Evolutionary conservation across 2,888 invertebrate species (phyloP), one percentile per base, ranked within the genome.

Genomic region (Chesias legatella): DNA sequence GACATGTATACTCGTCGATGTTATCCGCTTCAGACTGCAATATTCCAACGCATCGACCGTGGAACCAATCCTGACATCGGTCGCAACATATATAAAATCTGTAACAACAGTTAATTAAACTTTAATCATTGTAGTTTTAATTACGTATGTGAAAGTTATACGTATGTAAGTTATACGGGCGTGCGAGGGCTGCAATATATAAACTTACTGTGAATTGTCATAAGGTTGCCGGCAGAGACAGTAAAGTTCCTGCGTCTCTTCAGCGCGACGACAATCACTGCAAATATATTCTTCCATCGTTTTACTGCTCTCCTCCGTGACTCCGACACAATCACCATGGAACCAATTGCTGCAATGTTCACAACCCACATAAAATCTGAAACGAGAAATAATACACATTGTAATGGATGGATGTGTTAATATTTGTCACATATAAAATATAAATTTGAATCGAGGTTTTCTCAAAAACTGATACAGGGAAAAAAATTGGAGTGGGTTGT

Each of bases 11-110:
- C 63, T 97, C 97, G 66, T 98, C 98, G 58, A 98, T 96, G 60
- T 94, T 94, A 70, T 98, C 96, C 10, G 97, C 98, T 74, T 97
- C 97, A 1, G 95, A 95, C 68, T 96, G 97, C 33, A 97, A 83
- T 65, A 98, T 96, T 24, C 98, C 98, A 28, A 99, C 98, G 81
- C 99, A 99, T 42, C 96, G 91, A 5, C 98, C 98, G 79, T 99
- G 99, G 89, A 98, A 99, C 99, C 99, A 99, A 81, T 98, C 98
- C 79, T 98, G 97, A 80, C 99, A 99, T 51, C 95, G 93, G 88
- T 99, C 99, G 79, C 99, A 99, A 73, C 98, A 98, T 67, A 99
- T 98, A 81, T 99, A 99, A 90, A 99, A 99, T 80, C 97, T 97
- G 73, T 25, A 89, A 82, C 39, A 38, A 53, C 39, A 9, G 21